These are phyloP conservation scores for Antechinus flavipes DNA, from an alignment of 2,113 vertebrate species.

Conservation along the genomic window DNA sequence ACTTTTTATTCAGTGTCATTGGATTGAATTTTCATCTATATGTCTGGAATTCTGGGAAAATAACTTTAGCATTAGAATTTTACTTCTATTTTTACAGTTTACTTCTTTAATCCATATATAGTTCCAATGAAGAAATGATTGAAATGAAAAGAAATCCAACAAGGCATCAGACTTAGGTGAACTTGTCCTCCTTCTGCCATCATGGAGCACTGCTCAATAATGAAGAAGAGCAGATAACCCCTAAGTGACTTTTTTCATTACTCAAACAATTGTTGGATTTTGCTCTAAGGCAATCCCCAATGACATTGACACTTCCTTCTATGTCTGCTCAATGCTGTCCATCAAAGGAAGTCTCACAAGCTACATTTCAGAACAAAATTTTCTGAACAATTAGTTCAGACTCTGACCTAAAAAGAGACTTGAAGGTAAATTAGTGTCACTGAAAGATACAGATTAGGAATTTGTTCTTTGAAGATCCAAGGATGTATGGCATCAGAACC, in stretches of 20 bases:
- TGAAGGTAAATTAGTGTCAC: constrained; percentile 8
- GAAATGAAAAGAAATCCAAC: constrained; percentile 44
- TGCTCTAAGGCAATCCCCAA: constrained; percentile 43
- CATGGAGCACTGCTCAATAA: background rate
- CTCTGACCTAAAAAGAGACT: constrained; percentile 5
- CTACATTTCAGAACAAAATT: background rate
- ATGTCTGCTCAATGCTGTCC: constrained; percentile 58
- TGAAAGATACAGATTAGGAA: background rate
- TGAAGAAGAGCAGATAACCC: background rate
- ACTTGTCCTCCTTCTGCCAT: background rate
- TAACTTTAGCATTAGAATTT: constrained; percentile 58
- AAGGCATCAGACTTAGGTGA: background rate
- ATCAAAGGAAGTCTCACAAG: background rate
- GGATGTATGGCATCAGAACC: background rate
- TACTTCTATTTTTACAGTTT: constrained; percentile 40
- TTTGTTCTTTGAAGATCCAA: background rate
- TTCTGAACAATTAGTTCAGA: constrained; percentile 34
- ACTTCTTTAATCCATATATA: constrained; percentile 8
- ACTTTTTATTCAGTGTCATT: background rate
- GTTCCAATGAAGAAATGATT: constrained; percentile 51
- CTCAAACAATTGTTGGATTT: constrained; percentile 52
- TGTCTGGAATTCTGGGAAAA: constrained; percentile 20
- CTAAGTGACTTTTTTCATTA: constrained; percentile 63
- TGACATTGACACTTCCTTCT: constrained; percentile 34
- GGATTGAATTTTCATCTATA: constrained; percentile 41